Percentiles rank a stretch among this genome's conserved stretches.
Evolutionary conservation across 2,113 vertebrate genomes (phyloP).

Genomic region (Sinocyclocheilus maitianheensis): DNA sequence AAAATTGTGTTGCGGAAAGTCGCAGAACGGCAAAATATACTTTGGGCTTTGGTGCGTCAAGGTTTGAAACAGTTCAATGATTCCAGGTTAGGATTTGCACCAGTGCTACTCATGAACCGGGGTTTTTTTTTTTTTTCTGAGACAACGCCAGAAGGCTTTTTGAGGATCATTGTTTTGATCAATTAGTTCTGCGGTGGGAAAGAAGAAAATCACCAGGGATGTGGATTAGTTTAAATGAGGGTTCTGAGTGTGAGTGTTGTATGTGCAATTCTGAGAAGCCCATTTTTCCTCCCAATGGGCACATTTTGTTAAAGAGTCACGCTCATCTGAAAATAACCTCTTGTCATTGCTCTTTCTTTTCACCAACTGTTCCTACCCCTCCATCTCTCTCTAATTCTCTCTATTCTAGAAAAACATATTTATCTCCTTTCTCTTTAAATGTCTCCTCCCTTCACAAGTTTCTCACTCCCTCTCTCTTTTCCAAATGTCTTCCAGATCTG

Average conservation of each 20-base stretch:
- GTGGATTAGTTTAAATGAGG: slow-evolving; percentile 20
- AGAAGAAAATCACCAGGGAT: slow-evolving; percentile 17
- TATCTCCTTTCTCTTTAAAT: not conserved
- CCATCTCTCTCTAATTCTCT: slow-evolving; percentile 14
- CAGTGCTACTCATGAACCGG: not conserved
- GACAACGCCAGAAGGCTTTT: slow-evolving; percentile 6
- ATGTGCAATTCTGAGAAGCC: slow-evolving; percentile 37
- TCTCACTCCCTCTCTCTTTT: slow-evolving; percentile 25
- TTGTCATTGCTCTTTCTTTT: slow-evolving; percentile 46
- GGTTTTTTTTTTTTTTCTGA: not conserved
- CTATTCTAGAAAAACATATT: slow-evolving; percentile 20
- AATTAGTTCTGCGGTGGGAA: slow-evolving; percentile 11
- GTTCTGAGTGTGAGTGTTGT: slow-evolving; percentile 1
- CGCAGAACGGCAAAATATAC: too few species aligned
- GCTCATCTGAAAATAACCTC: slow-evolving; percentile 51
- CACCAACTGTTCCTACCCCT: slow-evolving; percentile 30
- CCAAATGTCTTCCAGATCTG: slow-evolving; percentile 23
- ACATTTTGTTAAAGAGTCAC: slow-evolving; percentile 40
- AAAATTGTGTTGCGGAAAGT: too few species aligned
- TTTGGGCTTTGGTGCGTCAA: too few species aligned
- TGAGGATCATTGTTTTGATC: slow-evolving; percentile 28
- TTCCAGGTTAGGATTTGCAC: not conserved
- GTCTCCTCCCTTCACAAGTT: slow-evolving; percentile 8
- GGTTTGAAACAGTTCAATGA: not conserved
- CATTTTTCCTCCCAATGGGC: slow-evolving; percentile 25